A percentile compares a stretch with the other conserved stretches of the same genome.
Conservation (phyloP, 2,888 invertebrate genomes). For the Epinotia brunnichana region DNA sequence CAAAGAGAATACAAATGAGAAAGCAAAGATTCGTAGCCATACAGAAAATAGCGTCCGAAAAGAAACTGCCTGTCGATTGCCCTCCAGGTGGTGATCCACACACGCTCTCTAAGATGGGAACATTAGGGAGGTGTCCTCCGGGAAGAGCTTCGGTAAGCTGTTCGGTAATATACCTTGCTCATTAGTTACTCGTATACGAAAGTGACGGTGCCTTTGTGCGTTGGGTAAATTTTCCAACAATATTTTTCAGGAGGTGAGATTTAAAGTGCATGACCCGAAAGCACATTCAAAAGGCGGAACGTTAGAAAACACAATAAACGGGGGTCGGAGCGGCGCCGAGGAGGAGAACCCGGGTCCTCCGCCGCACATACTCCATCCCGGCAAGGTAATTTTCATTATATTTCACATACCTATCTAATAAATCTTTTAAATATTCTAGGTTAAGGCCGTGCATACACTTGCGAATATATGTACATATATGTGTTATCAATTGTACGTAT, state of each 20-base stretch:
- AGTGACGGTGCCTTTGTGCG: background rate
- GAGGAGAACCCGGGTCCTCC: constrained; percentile 87
- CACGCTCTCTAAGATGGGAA: constrained; percentile 89
- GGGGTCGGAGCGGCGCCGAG: constrained; percentile 86
- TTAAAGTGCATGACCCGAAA: constrained; percentile 97
- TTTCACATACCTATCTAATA: background rate
- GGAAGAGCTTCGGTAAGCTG: constrained; percentile 80
- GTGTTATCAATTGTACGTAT: no score
- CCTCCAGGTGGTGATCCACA: constrained; percentile 88
- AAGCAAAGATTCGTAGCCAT: constrained; percentile 95
- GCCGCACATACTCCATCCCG: constrained; percentile 92
- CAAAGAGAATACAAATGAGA: constrained; percentile 97
- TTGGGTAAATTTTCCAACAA: constrained; percentile 36
- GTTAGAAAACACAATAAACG: constrained; percentile 95
- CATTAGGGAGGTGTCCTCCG: constrained; percentile 85
- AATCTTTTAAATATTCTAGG: background rate
- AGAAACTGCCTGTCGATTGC: constrained; percentile 93
- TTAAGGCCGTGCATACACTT: constrained; percentile 27
- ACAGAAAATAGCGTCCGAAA: constrained; percentile 96
- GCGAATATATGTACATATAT: background rate
- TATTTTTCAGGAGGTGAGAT: constrained; percentile 93
- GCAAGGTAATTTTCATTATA: constrained; percentile 83
- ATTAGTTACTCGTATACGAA: constrained; percentile 30
- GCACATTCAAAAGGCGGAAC: constrained; percentile 96
- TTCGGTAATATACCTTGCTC: constrained; percentile 60